A percentile compares a stretch with the other conserved stretches of the same genome.
phyloP scores from a whole-genome alignment of 2,113 vertebrate species.

The Embiotoca jacksoni region DNA sequence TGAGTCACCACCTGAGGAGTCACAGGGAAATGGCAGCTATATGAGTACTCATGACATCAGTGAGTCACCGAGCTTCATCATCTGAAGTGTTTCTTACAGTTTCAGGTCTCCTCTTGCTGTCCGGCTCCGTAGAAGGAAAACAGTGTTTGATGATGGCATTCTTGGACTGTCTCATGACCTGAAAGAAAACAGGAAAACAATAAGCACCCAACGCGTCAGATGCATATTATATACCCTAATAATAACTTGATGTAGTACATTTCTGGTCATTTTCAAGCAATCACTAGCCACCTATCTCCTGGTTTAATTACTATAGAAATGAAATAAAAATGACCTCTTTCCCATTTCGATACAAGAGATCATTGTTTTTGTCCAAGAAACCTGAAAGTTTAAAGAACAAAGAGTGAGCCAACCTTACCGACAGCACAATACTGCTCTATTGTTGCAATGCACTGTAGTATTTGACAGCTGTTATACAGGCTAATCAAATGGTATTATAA shows the following conservation, averaged over 20 bases:
- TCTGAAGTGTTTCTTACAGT: slow-evolving; percentile 86
- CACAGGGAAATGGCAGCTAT: background rate
- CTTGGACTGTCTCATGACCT: slow-evolving; percentile 92
- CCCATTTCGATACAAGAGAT: slow-evolving; percentile 93
- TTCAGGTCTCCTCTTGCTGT: slow-evolving; percentile 92
- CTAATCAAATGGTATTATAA: background rate
- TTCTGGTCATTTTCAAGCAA: background rate
- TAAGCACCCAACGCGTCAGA: background rate
- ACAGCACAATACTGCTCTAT: background rate
- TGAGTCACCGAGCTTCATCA: background rate
- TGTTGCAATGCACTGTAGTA: background rate
- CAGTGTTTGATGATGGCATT: slow-evolving; percentile 91
- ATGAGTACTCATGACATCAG: background rate
- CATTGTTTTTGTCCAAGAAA: slow-evolving; percentile 98
- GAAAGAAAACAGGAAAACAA: background rate
- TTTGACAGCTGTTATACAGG: background rate
- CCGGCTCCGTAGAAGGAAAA: slow-evolving; percentile 87
- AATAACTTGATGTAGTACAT: too few relatives aligned
- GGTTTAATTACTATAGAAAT: background rate
- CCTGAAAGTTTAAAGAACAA: slow-evolving; percentile 79
- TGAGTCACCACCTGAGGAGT: slow-evolving; percentile 92
- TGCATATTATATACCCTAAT: too few relatives aligned
- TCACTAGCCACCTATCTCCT: background rate
- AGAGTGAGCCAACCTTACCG: background rate
- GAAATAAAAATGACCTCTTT: slow-evolving; percentile 88